Evolutionary conservation across 2,797 vertebrate species (phyloP).

Genomic region (Poeciliopsis paucimaculata): DNA sequence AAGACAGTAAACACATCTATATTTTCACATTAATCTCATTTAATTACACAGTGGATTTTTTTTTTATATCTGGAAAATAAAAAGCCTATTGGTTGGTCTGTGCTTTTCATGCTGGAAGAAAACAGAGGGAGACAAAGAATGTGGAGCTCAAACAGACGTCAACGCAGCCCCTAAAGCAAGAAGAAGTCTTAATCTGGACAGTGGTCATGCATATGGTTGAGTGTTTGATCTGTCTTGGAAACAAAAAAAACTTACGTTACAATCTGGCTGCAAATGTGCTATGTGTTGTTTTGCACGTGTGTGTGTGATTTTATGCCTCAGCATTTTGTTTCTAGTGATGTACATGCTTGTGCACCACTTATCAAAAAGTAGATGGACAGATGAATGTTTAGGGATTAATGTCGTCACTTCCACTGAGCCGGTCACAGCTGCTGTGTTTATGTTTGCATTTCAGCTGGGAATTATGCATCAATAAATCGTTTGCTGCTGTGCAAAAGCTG

Average conservation of each 20-base stretch:
- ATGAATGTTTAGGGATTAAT: conserved; percentile 43
- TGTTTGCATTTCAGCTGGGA: conserved; percentile 23
- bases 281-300: neutral
- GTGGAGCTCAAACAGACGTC: conserved; percentile 62
- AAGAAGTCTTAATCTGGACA: conserved; percentile 70
- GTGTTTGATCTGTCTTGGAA: conserved; percentile 54
- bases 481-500: neutral
- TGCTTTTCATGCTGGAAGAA: conserved; percentile 70
- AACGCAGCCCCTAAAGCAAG: conserved; percentile 63
- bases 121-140: conserved; percentile 57
- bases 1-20: neutral
- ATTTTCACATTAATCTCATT: neutral
- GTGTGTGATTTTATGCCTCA: neutral
- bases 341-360: conserved; percentile 6
- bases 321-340: neutral
- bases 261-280: conserved; percentile 10
- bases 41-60: neutral
- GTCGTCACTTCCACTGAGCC: conserved; percentile 13
- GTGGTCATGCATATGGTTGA: conserved; percentile 65
- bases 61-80: neutral
- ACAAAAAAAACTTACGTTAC: conserved; percentile 46
- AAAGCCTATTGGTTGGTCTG: conserved; percentile 28
- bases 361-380: conserved; percentile 19
- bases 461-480: conserved; percentile 8
- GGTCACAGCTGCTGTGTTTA: conserved; percentile 25